Evolutionary conservation across 1,140 invertebrate species (phyloP).

Genomic region (Tyrophagus putrescentiae): DNA sequence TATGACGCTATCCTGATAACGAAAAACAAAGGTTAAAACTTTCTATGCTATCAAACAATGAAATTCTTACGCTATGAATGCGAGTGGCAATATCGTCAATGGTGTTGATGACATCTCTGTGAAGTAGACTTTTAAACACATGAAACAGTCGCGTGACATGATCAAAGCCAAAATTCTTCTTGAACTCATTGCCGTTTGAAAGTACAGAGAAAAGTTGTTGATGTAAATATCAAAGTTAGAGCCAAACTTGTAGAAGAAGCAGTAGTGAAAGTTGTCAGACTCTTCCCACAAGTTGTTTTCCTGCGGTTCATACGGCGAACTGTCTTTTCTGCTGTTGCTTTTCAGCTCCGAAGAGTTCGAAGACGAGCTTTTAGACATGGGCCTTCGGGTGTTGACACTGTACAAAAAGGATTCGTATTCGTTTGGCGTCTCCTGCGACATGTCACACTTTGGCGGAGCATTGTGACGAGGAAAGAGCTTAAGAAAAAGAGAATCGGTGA

Average conservation of each 20-base stretch:
- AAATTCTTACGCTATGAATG: conserved; percentile 36
- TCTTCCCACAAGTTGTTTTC: conserved; percentile 22
- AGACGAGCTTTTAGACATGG: conserved; percentile 21
- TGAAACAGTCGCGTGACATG: conserved; percentile 33
- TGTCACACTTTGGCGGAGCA: conserved; percentile 38
- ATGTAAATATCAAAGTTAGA: conserved; percentile 54
- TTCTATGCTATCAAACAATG: conserved; percentile 19
- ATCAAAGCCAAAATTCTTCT: conserved; percentile 17
- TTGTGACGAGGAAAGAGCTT: conserved; percentile 53
- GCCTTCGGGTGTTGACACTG: not conserved
- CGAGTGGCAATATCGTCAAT: conserved; percentile 68
- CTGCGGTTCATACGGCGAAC: conserved; percentile 3
- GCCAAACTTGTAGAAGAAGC: conserved; percentile 80
- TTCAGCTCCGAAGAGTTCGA: conserved; percentile 22
- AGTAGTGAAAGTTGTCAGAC: conserved; percentile 56
- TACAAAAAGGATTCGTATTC: not conserved
- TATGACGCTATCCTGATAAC: conserved; percentile 37
- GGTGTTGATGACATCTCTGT: conserved; percentile 57
- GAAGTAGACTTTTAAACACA: conserved; percentile 65
- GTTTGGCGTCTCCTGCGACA: conserved; percentile 14
- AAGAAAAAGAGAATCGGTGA: conserved; percentile 60
- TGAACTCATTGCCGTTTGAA: not conserved
- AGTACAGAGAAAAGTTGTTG: not conserved
- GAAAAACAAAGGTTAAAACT: conserved; percentile 12
- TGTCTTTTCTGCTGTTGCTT: conserved; percentile 23